phyloP scores from a whole-genome alignment of 1,140 invertebrate genomes.

The Anastatus disparis region DNA sequence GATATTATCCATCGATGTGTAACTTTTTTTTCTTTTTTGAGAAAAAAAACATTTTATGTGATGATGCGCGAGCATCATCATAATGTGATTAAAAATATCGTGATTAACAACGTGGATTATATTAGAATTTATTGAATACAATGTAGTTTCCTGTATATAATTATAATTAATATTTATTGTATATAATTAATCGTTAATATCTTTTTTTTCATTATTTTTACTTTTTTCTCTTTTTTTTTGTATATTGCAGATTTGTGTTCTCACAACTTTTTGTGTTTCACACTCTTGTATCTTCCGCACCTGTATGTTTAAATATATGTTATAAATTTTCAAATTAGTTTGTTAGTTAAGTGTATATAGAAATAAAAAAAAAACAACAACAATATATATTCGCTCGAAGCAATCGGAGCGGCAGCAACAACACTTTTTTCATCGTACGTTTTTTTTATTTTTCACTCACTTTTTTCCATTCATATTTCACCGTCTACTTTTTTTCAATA shows the following conservation, averaged over 20 bases:
- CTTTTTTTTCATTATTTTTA: neutral
- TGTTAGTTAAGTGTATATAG: too few relatives aligned
- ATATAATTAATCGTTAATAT: neutral
- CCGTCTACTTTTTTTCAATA: too few relatives aligned
- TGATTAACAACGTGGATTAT: slow-evolving; percentile 38
- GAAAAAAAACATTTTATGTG: slow-evolving; percentile 43
- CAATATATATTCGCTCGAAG: slow-evolving; percentile 26
- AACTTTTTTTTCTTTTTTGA: slow-evolving; percentile 26
- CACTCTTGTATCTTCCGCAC: too few relatives aligned
- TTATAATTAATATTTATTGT: neutral
- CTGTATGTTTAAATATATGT: too few relatives aligned
- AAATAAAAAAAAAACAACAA: too few relatives aligned
- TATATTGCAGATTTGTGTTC: neutral
- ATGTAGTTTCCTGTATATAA: slow-evolving; percentile 8
- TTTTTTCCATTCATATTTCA: too few relatives aligned
- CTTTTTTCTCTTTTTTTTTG: neutral
- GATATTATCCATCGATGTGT: slow-evolving; percentile 50
- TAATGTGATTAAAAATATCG: slow-evolving; percentile 41
- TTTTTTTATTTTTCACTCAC: too few relatives aligned
- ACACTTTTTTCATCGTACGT: too few relatives aligned
- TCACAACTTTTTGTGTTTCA: neutral
- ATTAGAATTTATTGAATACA: neutral
- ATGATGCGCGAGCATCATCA: slow-evolving; percentile 1
- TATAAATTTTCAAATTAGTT: too few relatives aligned
- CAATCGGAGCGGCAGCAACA: slow-evolving; percentile 35